Base-by-base conservation (phyloP, 2,113 vertebrate species). In the Dasyornis broadbenti region DNA sequence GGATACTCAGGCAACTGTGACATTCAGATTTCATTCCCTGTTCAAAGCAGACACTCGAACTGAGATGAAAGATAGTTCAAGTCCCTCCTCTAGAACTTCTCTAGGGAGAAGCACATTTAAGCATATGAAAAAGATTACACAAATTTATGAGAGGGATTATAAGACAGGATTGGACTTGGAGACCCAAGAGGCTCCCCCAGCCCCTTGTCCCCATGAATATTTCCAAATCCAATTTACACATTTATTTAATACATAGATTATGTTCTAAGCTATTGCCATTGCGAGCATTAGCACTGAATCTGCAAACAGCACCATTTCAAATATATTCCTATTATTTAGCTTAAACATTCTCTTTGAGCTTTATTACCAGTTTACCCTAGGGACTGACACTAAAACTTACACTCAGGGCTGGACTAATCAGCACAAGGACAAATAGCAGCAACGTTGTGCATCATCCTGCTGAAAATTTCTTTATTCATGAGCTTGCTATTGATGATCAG, bases 191-290 rank as follows among this genome's bases (percentile, higher is more conserved):
- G 37, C 14, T 77, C 23, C 42, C 77, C 17, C 26, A 92, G 37
- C 19, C 33, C 61, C 65, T 77, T 76, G 85, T 23, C 57, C 27
- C 35, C 76, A 35, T 19, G n/a, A 81, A 72, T 80, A 91, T 79
- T 91, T 95, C 59, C 33, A 95, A 95, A 95, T 96, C 82, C 50
- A 94, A 73, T 94, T 93, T 77, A 90, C 24, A 91, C 47, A 47
- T 85, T 76, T 82, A 73, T 86, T 96, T 90, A 73, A 89, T 56
- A 77, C 42, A 64, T 17, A 86, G 60, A 89, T 93, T 90, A 96
- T 53, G 10, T 90, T 81, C 50, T 90, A 88, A 88, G 33, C 35
- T 91, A 86, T 27, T 37, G 13, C 39, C 33, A 73, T 30, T 78
- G 47, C 39, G 86, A 82, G 45, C 14, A 72, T 73, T 82, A 93